Evolutionary conservation across 2,888 invertebrate genomes (phyloP).

Genomic region (Beris morrisii): DNA sequence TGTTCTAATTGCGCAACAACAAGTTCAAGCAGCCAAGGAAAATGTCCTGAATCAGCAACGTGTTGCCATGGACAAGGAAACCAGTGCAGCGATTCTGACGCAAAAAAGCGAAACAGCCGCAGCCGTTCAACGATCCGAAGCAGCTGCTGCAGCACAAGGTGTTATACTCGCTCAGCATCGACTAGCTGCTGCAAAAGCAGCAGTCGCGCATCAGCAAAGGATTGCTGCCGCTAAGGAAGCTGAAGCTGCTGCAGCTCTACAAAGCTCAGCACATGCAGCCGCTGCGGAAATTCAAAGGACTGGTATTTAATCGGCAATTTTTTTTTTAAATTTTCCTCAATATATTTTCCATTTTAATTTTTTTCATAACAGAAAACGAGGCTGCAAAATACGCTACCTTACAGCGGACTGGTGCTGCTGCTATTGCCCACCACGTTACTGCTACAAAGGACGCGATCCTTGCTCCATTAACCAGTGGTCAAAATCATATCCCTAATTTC

Average conservation of each 20-base stretch:
- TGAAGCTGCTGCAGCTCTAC: slow-evolving; percentile 71
- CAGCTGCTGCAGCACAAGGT: slow-evolving; percentile 66
- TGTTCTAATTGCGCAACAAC: slow-evolving; percentile 71
- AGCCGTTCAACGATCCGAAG: slow-evolving; percentile 67
- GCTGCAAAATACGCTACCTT: slow-evolving; percentile 64
- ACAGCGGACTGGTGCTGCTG: slow-evolving; percentile 61
- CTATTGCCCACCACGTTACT: slow-evolving; percentile 63
- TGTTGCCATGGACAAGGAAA: slow-evolving; percentile 73
- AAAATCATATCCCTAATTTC: slow-evolving; percentile 50
- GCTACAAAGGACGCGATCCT: slow-evolving; percentile 64
- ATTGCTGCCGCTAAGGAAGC: slow-evolving; percentile 73
- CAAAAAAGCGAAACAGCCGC: slow-evolving; percentile 69
- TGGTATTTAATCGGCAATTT: slow-evolving; percentile 50
- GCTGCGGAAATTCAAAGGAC: slow-evolving; percentile 71
- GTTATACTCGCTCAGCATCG: slow-evolving; percentile 70
- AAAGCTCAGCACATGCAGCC: slow-evolving; percentile 65
- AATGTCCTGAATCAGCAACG: slow-evolving; percentile 72
- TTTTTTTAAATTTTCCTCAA: not conserved
- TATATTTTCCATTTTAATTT: slow-evolving; percentile 8
- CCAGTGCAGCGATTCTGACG: slow-evolving; percentile 66
- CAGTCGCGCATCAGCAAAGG: slow-evolving; percentile 71
- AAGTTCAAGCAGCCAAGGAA: slow-evolving; percentile 73
- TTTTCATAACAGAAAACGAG: slow-evolving; percentile 59
- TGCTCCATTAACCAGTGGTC: slow-evolving; percentile 50
- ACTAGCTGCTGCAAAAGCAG: slow-evolving; percentile 69